These are phyloP conservation scores for Triplophysa rosa DNA, from an alignment of 2,113 vertebrate genomes.

Conservation along the genomic window DNA sequence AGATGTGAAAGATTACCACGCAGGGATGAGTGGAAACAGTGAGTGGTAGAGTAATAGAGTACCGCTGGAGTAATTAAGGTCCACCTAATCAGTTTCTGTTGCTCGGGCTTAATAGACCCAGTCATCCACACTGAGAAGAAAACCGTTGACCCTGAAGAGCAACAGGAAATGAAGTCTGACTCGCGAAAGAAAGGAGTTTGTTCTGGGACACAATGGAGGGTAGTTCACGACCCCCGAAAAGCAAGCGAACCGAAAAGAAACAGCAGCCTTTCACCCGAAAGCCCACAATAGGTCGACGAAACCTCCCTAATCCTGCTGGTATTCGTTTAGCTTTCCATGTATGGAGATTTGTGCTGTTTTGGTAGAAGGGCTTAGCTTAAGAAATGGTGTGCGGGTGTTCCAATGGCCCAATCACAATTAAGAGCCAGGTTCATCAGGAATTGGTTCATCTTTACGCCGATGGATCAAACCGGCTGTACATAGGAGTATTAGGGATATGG, in stretches of 20 bases:
- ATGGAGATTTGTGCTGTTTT: slow-evolving; percentile 43
- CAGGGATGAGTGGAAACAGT: slow-evolving; percentile 20
- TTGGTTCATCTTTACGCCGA: not conserved
- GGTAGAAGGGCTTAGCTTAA: not conserved
- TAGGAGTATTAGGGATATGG: slow-evolving; percentile 1
- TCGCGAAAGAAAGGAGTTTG: slow-evolving; percentile 35
- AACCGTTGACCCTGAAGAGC: slow-evolving; percentile 52
- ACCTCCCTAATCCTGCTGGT: slow-evolving; percentile 46
- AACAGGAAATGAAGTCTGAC: slow-evolving; percentile 58
- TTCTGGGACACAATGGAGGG: slow-evolving; percentile 46
- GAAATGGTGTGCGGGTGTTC: slow-evolving; percentile 11
- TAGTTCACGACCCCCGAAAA: slow-evolving; percentile 40
- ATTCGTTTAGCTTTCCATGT: slow-evolving; percentile 34
- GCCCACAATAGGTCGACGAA: slow-evolving; percentile 29
- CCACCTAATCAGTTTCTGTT: slow-evolving; percentile 51
- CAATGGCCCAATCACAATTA: not conserved
- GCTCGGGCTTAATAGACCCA: slow-evolving; percentile 44
- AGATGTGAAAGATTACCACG: not conserved
- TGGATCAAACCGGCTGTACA: not conserved
- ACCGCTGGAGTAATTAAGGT: slow-evolving; percentile 50
- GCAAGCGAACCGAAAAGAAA: slow-evolving; percentile 8
- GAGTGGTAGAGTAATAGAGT: slow-evolving; percentile 24
- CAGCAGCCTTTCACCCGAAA: slow-evolving; percentile 16
- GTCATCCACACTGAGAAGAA: slow-evolving; percentile 52
- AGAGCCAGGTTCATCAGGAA: slow-evolving; percentile 10